Conservation (phyloP, 1,140 invertebrate genomes). For the Drosophila biarmipes region DNA sequence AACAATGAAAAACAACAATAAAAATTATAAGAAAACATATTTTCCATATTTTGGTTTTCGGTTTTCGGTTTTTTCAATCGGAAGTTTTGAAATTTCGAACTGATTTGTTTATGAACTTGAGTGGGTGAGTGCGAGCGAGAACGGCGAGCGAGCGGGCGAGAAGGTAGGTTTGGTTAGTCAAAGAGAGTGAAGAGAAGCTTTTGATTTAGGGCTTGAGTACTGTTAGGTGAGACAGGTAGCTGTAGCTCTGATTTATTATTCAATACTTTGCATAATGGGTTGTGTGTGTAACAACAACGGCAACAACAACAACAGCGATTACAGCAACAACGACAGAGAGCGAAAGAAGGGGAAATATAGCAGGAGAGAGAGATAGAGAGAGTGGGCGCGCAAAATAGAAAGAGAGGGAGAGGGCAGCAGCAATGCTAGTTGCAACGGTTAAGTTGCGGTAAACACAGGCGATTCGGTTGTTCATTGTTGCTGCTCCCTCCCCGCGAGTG, state of each 20-base stretch:
- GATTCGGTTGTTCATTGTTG: conserved; percentile 13
- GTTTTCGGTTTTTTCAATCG: conserved; percentile 21
- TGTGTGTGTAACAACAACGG: conserved; percentile 40
- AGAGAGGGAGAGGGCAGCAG: conserved; percentile 13
- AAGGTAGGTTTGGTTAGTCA: conserved; percentile 27
- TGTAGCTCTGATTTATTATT: conserved; percentile 14
- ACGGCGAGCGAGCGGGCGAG: conserved; percentile 39
- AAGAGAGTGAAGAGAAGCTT: conserved; percentile 25
- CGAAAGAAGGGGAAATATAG: conserved; percentile 19
- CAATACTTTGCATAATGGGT: conserved; percentile 32
- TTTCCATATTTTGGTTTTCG: conserved; percentile 31
- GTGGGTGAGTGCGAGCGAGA: conserved; percentile 47
- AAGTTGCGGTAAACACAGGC: conserved; percentile 7
- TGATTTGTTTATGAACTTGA: conserved; percentile 32
- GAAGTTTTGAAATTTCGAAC: conserved; percentile 30
- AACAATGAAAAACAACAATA: conserved; percentile 74
- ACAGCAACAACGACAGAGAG: conserved; percentile 52
- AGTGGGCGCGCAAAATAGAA: conserved; percentile 6
- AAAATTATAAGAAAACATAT: conserved; percentile 72
- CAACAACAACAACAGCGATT: conserved; percentile 50
- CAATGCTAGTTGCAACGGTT: conserved; percentile 5
- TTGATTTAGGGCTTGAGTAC: conserved; percentile 23
- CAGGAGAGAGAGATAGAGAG: conserved; percentile 5
- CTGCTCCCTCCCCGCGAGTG: neutral
- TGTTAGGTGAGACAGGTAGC: conserved; percentile 27